These are phyloP conservation scores for Pseudomyrmex concolor DNA, from an alignment of 1,140 invertebrate species.

Conservation along the genomic window DNA sequence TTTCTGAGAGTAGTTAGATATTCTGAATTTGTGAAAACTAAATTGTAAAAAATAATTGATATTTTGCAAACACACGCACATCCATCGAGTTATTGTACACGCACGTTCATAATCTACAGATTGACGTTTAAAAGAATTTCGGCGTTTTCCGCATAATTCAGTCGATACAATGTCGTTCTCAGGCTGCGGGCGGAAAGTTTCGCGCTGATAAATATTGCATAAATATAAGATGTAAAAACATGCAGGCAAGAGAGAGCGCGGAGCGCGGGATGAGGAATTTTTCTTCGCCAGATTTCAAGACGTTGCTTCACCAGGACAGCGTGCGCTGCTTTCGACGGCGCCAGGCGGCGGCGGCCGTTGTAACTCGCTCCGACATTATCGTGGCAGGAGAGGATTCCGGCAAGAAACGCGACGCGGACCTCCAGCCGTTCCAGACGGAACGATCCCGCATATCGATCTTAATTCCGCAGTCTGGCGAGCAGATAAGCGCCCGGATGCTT, in stretches of 20 bases:
- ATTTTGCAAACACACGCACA: background rate
- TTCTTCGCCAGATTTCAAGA: constrained; percentile 32
- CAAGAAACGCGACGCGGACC: constrained; percentile 45
- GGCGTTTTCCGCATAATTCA: background rate
- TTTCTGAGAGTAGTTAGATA: too few species aligned
- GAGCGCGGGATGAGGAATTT: constrained; percentile 46
- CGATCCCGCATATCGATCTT: constrained; percentile 62
- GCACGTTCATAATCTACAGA: background rate
- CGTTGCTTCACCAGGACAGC: background rate
- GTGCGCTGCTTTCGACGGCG: constrained; percentile 49
- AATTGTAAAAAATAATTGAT: background rate
- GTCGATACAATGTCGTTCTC: constrained; percentile 61
- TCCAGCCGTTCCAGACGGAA: constrained; percentile 44
- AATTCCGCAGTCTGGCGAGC: constrained; percentile 57
- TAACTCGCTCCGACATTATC: constrained; percentile 55
- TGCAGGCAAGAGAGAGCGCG: constrained; percentile 1
- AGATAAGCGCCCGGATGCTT: constrained; percentile 56
- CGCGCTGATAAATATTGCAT: constrained; percentile 52
- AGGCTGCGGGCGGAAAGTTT: constrained; percentile 53
- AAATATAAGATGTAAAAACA: constrained; percentile 52
- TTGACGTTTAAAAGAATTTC: background rate
- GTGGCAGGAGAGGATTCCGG: background rate
- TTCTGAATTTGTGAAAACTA: background rate
- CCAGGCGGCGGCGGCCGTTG: constrained; percentile 52
- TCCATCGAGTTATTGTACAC: too few species aligned